A percentile compares a stretch with the other conserved stretches of the same genome.
Conservation (phyloP, 2,113 vertebrate species). For the Hippocampus zosterae region DNA sequence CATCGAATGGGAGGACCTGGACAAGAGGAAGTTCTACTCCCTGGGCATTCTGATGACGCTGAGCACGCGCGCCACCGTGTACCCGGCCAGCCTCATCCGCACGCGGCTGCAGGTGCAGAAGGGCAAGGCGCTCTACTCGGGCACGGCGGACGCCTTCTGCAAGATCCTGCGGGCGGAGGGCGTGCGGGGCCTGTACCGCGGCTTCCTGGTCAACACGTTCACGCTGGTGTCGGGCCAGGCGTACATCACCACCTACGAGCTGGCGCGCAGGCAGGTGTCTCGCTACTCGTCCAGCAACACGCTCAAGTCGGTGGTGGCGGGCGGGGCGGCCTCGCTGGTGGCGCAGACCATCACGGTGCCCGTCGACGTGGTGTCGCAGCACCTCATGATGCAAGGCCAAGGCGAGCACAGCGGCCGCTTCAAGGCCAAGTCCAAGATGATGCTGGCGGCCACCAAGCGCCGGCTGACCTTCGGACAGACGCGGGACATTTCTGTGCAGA, state of each 20-base stretch:
- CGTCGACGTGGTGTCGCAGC: constrained; percentile 92
- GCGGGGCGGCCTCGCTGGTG: constrained; percentile 88
- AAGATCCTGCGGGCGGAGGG: constrained; percentile 89
- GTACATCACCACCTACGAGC: constrained; percentile 93
- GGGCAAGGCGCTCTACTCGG: constrained; percentile 86
- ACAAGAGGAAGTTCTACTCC: constrained; percentile 96
- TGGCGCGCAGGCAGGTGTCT: constrained; percentile 85
- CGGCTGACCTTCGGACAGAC: constrained; percentile 82
- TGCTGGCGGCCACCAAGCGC: constrained; percentile 48
- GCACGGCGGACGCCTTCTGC: constrained; percentile 87
- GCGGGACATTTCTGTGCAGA: constrained; percentile 86
- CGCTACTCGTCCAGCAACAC: constrained; percentile 85
- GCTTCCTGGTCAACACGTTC: constrained; percentile 93
- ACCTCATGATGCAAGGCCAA: constrained; percentile 94
- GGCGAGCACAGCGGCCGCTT: constrained; percentile 86
- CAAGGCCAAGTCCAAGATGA: constrained; percentile 65
- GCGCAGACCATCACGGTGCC: constrained; percentile 97
- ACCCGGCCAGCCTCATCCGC: constrained; percentile 91
- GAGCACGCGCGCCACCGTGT: constrained; percentile 88
- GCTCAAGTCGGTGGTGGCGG: constrained; percentile 87
- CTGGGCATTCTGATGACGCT: constrained; percentile 92
- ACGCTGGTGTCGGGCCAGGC: constrained; percentile 90
- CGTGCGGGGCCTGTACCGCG: constrained; percentile 81
- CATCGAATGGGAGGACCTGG: constrained; percentile 97
- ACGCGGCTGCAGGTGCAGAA: constrained; percentile 91